phyloP scores from a whole-genome alignment of 2,888 invertebrate genomes.

The Leucania comma region DNA sequence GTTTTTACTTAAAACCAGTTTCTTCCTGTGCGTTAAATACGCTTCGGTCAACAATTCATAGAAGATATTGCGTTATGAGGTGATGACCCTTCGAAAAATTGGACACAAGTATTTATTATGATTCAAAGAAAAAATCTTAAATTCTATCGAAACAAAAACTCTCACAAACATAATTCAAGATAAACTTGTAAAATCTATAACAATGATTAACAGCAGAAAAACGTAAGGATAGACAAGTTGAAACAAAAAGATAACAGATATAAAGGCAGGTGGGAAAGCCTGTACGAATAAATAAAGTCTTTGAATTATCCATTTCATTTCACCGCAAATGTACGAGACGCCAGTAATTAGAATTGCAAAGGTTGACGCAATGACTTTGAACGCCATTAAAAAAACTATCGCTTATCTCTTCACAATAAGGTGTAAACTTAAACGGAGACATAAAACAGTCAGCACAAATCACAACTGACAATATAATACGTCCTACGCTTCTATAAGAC shows the following conservation, averaged over 20 bases:
- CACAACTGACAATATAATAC: constrained; percentile 76
- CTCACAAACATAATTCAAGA: neutral
- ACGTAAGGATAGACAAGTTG: neutral
- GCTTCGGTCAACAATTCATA: neutral
- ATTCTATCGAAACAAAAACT: too few relatives aligned
- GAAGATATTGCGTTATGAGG: neutral
- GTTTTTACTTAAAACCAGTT: constrained; percentile 9
- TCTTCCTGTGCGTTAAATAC: neutral
- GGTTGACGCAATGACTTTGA: constrained; percentile 62
- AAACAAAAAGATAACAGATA: constrained; percentile 7
- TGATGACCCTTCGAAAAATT: neutral
- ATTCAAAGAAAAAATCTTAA: too few relatives aligned
- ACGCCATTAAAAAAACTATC: constrained; percentile 53
- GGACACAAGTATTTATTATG: neutral
- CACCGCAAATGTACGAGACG: constrained; percentile 62
- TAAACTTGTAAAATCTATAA: neutral
- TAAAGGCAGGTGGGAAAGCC: constrained; percentile 5
- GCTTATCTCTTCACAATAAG: constrained; percentile 67
- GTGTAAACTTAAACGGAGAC: constrained; percentile 69
- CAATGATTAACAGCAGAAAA: neutral
- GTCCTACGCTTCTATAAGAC: constrained; percentile 81
- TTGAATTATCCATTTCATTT: constrained; percentile 44
- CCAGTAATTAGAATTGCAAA: constrained; percentile 55
- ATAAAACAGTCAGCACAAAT: constrained; percentile 72
- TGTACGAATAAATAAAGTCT: constrained; percentile 34